These are phyloP conservation scores for Geococcyx californianus DNA, from an alignment of 2,113 vertebrate genomes.

Conservation along the genomic window DNA sequence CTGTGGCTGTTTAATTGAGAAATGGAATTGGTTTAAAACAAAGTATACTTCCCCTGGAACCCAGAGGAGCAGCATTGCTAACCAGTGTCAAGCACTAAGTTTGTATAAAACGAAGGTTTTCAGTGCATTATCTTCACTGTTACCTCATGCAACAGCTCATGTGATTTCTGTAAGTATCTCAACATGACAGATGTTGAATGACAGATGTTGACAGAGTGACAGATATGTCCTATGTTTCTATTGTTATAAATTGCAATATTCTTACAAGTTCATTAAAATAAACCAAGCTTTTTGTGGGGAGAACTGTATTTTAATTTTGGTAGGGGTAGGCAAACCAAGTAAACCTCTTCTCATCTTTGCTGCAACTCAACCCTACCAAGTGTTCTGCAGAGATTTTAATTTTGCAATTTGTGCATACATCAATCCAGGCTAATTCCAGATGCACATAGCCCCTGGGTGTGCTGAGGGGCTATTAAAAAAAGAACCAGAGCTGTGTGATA, in stretches of 20 bases:
- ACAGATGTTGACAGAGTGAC: too few relatives aligned
- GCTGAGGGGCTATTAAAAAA: neutral
- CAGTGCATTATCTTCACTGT: neutral
- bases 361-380: neutral
- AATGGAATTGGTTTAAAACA: neutral
- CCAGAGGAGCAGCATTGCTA: neutral
- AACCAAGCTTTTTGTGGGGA: rapidly evolving
- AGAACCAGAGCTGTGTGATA: neutral
- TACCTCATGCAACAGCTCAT: neutral
- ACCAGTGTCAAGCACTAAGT: too few relatives aligned
- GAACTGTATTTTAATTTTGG: neutral
- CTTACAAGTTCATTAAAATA: neutral
- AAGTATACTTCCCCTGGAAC: neutral
- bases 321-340: neutral
- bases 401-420: neutral
- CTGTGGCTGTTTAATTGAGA: neutral
- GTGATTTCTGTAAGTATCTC: neutral
- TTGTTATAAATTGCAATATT: neutral
- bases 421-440: neutral
- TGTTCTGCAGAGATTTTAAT: neutral
- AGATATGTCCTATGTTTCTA: neutral
- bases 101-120: neutral
- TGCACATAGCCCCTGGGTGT: neutral
- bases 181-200: too few relatives aligned
- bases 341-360: neutral